Percentiles rank a stretch among this genome's conserved stretches.
phyloP scores from a whole-genome alignment of 2,888 invertebrate species.

The Amiota minor region DNA sequence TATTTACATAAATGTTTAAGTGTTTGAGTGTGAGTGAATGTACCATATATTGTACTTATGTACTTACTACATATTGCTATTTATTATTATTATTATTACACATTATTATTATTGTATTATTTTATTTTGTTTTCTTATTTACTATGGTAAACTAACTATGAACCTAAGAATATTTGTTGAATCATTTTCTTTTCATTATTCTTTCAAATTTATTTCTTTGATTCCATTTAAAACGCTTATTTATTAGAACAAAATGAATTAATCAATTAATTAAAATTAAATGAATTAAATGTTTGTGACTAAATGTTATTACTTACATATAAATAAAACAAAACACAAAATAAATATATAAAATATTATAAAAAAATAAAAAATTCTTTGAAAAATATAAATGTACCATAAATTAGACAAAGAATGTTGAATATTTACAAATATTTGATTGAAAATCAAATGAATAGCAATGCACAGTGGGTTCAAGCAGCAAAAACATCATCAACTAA shows the following conservation, averaged over 20 bases:
- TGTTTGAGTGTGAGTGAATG: neutral
- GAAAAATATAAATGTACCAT: neutral
- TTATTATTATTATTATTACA: neutral
- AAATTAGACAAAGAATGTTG: no score
- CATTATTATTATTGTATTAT: neutral
- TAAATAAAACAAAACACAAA: neutral
- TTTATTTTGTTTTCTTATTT: neutral
- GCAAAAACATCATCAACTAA: neutral
- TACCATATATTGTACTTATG: no score
- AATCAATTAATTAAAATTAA: neutral
- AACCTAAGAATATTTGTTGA: neutral
- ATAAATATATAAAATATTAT: neutral
- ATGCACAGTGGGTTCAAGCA: slow-evolving; percentile 8
- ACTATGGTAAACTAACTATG: neutral
- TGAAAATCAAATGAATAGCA: slow-evolving; percentile 15
- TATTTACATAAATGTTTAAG: no score
- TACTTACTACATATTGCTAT: no score
- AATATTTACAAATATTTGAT: slow-evolving; percentile 19
- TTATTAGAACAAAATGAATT: no score
- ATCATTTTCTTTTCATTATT: slow-evolving; percentile 13
- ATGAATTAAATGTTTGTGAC: slow-evolving; percentile 1
- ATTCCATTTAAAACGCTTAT: slow-evolving; percentile 3
- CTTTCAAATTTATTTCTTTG: slow-evolving; percentile 23
- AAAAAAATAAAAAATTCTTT: neutral
- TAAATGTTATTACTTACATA: slow-evolving; percentile 10